phyloP scores from a whole-genome alignment of 2,797 vertebrate species.

The Dendrocincla tyrannina region DNA sequence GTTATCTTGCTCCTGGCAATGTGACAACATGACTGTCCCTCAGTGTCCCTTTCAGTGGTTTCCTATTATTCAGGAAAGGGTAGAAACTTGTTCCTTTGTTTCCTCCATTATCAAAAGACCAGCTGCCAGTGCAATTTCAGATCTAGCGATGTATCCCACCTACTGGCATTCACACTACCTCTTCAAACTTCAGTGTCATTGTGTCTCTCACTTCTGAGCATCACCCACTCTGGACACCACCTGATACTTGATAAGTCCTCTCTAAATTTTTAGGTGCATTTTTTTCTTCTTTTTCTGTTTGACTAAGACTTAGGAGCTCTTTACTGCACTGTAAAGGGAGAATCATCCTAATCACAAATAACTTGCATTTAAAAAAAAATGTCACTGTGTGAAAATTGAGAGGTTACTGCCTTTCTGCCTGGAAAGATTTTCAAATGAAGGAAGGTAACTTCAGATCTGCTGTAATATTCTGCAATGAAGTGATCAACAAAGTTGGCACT shows the following conservation, averaged over 20 bases:
- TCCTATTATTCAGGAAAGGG: not conserved
- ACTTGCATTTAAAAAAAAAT: not conserved
- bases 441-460: not conserved
- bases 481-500: slow-evolving; percentile 2
- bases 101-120: not conserved
- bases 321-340: not conserved
- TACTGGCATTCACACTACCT: not conserved
- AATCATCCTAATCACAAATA: not conserved
- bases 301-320: not conserved
- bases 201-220: not conserved
- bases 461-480: not conserved
- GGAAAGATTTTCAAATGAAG: not conserved
- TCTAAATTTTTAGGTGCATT: not conserved
- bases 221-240: not conserved
- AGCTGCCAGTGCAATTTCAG: not conserved
- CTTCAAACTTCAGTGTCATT: not conserved
- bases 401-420: not conserved
- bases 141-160: not conserved
- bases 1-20: not conserved
- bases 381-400: not conserved
- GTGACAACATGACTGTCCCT: not conserved
- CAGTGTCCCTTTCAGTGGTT: not conserved
- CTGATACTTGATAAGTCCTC: not conserved
- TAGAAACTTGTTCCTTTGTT: not conserved
- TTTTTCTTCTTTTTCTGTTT: not conserved